phyloP scores from a whole-genome alignment of 1,140 invertebrate genomes.

The Littorina saxatilis region DNA sequence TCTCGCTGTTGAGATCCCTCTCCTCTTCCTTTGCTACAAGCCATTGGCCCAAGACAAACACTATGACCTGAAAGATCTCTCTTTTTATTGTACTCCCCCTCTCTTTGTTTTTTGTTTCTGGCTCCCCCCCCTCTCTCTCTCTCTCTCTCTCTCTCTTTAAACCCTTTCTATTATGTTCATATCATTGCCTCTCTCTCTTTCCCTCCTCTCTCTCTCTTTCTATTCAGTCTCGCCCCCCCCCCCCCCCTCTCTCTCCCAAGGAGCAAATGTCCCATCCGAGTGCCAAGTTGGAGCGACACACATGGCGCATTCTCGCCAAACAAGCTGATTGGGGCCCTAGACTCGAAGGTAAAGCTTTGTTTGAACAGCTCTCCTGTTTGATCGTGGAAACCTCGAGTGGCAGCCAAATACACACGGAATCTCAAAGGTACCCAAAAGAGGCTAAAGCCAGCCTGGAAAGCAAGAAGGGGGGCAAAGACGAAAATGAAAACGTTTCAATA shows the following conservation, averaged over 20 bases:
- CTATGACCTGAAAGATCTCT: no score
- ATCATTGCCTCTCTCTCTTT: background rate
- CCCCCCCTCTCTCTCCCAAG: background rate
- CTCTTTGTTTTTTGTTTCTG: background rate
- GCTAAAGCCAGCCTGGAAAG: no score
- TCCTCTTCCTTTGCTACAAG: no score
- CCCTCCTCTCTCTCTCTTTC: background rate
- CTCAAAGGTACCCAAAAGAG: no score
- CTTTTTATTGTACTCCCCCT: background rate
- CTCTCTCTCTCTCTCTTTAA: background rate
- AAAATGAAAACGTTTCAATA: no score
- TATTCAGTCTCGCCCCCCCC: background rate
- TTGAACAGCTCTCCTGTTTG: background rate
- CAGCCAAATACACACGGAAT: no score
- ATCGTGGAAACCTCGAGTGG: constrained; percentile 2
- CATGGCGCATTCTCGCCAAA: background rate
- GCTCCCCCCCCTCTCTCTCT: constrained; percentile 8
- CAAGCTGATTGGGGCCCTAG: background rate
- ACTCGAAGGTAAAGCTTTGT: background rate
- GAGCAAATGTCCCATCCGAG: background rate
- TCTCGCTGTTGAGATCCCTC: no score
- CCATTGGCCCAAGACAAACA: no score
- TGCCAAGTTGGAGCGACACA: background rate
- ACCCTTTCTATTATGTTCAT: background rate
- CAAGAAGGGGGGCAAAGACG: no score